Conservation (phyloP, 2,888 invertebrate species). For the Ernsta delagoae region DNA sequence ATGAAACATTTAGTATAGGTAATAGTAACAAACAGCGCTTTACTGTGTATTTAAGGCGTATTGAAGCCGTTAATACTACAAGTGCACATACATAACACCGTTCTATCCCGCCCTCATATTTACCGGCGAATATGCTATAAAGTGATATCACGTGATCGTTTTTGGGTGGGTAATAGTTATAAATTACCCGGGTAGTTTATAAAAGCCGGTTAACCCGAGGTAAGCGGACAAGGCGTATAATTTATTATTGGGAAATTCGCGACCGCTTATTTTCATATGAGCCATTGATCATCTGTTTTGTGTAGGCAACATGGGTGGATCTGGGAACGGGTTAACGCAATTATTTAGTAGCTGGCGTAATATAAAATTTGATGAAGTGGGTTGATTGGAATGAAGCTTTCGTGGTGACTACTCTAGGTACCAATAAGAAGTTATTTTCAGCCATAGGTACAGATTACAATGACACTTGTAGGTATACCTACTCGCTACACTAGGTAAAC, state of each 20-base stretch:
- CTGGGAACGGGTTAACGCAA: constrained; percentile 31
- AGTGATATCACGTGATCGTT: constrained; percentile 84
- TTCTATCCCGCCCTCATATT: constrained; percentile 73
- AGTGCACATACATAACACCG: constrained; percentile 62
- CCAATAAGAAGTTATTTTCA: neutral
- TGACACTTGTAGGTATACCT: too few species aligned
- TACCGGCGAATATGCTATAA: constrained; percentile 81
- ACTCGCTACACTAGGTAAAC: too few species aligned
- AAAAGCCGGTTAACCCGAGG: constrained; percentile 85
- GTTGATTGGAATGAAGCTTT: neutral
- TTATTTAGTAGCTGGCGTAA: neutral
- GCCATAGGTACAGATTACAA: neutral
- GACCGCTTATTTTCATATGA: constrained; percentile 75
- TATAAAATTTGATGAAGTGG: neutral
- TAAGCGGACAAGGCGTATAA: constrained; percentile 82
- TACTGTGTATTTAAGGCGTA: constrained; percentile 33
- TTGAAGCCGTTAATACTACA: constrained; percentile 46
- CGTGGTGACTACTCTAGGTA: too few species aligned
- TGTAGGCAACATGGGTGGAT: constrained; percentile 24
- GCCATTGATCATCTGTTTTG: constrained; percentile 59
- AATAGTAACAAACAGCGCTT: constrained; percentile 27
- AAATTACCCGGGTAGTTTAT: constrained; percentile 84
- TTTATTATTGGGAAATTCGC: constrained; percentile 81
- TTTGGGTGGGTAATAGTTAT: constrained; percentile 83
- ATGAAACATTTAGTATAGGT: too few species aligned